Evolutionary conservation across 2,888 invertebrate genomes (phyloP).

Genomic region (Amblyteles armatorius): DNA sequence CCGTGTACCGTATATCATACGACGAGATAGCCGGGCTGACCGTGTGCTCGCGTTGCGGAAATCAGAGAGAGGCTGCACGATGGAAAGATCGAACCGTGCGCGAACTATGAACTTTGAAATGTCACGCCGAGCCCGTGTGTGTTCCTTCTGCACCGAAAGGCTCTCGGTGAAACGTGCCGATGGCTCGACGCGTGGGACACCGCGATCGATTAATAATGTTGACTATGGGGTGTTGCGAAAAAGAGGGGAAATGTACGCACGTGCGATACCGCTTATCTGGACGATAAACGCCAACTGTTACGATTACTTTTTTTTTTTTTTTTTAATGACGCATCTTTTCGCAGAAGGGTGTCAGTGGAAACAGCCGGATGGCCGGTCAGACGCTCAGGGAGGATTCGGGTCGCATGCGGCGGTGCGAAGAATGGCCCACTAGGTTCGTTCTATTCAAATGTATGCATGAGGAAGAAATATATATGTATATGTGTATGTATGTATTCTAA

Average conservation of each 20-base stretch:
- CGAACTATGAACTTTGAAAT: constrained; percentile 77
- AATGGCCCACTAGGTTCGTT: background rate
- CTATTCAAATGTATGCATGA: constrained; percentile 30
- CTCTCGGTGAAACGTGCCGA: constrained; percentile 53
- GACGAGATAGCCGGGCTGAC: constrained; percentile 51
- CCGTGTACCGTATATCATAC: constrained; percentile 36
- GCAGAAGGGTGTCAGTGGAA: background rate
- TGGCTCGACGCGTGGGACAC: constrained; percentile 51
- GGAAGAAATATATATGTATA: constrained; percentile 10
- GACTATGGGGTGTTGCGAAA: constrained; percentile 25
- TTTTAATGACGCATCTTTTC: background rate
- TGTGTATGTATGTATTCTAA: background rate
- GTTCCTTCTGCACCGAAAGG: constrained; percentile 55
- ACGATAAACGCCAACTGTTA: constrained; percentile 1
- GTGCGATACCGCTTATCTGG: background rate
- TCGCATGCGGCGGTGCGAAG: background rate
- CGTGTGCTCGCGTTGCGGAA: constrained; percentile 52
- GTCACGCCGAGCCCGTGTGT: constrained; percentile 58
- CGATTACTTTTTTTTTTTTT: background rate
- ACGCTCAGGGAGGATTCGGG: background rate
- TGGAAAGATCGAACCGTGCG: constrained; percentile 57
- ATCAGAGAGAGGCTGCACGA: constrained; percentile 44
- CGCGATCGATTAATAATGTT: constrained; percentile 34
- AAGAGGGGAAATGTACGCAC: background rate
- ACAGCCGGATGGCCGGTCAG: background rate